A percentile compares a stretch with the other conserved stretches of the same genome.
phyloP scores from a whole-genome alignment of 64 coral and sea anemone genomes.

The Trachythela sp. region DNA sequence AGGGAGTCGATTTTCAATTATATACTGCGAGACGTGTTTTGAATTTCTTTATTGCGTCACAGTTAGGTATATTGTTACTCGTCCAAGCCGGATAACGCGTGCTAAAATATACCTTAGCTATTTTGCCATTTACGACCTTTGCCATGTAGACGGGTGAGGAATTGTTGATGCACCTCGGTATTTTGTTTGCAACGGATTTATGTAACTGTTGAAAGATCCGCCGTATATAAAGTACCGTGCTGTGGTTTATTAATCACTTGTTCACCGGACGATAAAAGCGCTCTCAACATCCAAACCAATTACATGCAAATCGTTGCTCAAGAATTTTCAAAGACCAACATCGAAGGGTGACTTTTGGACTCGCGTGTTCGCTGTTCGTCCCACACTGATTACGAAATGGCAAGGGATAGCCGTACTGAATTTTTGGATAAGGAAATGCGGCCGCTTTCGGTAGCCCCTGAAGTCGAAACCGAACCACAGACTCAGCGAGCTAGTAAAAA shows the following conservation, averaged over 20 bases:
- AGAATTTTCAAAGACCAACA: background rate
- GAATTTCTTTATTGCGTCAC: background rate
- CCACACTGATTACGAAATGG: background rate
- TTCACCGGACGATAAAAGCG: too few relatives aligned
- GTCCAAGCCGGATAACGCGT: background rate
- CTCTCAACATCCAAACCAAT: background rate
- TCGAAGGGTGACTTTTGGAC: background rate
- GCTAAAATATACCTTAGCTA: background rate
- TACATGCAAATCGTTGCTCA: background rate
- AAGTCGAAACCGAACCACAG: background rate
- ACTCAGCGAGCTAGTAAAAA: background rate
- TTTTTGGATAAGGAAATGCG: background rate
- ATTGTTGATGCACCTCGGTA: background rate
- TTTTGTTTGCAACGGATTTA: background rate
- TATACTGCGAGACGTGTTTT: background rate
- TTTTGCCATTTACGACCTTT: background rate
- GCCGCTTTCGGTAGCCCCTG: background rate
- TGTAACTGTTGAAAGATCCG: too few relatives aligned
- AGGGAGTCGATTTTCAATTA: background rate
- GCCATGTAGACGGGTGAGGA: background rate
- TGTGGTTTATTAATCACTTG: too few relatives aligned
- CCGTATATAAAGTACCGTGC: too few relatives aligned
- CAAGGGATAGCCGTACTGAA: background rate
- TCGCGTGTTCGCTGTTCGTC: background rate
- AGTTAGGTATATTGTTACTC: background rate